Conservation (phyloP, 2,797 vertebrate genomes). For the Myotis myotis region DNA sequence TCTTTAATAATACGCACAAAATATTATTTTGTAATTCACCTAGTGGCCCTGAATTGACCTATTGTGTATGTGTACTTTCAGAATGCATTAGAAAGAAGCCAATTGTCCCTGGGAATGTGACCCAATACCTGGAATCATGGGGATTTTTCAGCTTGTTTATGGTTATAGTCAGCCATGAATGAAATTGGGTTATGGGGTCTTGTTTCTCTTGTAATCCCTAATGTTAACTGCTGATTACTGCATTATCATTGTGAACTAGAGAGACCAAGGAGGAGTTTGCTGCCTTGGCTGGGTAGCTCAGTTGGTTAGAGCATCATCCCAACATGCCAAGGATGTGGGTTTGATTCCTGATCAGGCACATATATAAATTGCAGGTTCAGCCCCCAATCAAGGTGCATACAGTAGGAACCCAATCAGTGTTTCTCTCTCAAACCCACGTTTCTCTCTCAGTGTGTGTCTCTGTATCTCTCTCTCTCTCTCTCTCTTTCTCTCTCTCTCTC, state of each 20-base stretch:
- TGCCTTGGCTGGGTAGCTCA: not conserved
- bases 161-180: not conserved
- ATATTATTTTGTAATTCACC: not conserved
- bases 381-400: not conserved
- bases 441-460: not conserved
- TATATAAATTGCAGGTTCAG: not conserved
- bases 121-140: not conserved
- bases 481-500: too few relatives aligned
- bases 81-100: not conserved
- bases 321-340: not conserved
- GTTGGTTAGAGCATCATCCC: not conserved
- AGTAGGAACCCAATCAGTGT: not conserved
- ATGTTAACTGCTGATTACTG: not conserved
- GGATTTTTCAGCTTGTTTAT: not conserved
- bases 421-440: not conserved
- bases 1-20: not conserved
- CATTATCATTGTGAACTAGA: not conserved
- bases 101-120: not conserved
- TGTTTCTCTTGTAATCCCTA: not conserved
- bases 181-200: not conserved
- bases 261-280: not conserved
- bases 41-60: not conserved
- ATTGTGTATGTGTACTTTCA: not conserved
- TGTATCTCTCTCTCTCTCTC: too few relatives aligned
- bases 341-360: not conserved